phyloP scores from a whole-genome alignment of 2,113 vertebrate species.

The Sprattus sprattus region DNA sequence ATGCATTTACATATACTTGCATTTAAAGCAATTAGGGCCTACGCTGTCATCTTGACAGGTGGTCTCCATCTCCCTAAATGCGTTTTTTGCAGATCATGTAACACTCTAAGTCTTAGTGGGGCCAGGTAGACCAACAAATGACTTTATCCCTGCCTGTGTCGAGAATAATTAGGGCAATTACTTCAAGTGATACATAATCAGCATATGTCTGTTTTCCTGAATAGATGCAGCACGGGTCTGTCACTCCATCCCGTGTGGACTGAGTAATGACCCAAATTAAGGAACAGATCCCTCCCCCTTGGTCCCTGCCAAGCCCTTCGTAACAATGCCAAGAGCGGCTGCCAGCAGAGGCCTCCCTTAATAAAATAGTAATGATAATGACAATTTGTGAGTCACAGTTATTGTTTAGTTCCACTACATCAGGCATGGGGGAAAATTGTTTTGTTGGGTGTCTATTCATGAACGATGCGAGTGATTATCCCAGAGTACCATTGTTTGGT shows the following conservation, averaged over 20 bases:
- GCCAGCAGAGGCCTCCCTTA: constrained; percentile 62
- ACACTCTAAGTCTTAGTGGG: constrained; percentile 37
- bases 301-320: constrained; percentile 53
- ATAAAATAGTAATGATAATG: constrained; percentile 73
- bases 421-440: constrained; percentile 50
- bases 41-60: constrained; percentile 63
- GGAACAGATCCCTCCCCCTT: constrained; percentile 44
- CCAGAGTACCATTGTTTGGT: constrained; percentile 27
- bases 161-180: constrained; percentile 76
- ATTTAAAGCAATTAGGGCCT: constrained; percentile 64
- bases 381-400: constrained; percentile 58
- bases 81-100: constrained; percentile 34
- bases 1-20: constrained; percentile 56
- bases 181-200: constrained; percentile 63
- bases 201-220: constrained; percentile 67
- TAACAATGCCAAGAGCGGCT: constrained; percentile 56
- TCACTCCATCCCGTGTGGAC: constrained; percentile 60
- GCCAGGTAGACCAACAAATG: constrained; percentile 32
- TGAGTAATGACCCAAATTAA: constrained; percentile 73
- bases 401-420: constrained; percentile 59
- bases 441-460: constrained; percentile 30
- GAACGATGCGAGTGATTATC: constrained; percentile 41
- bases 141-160: constrained; percentile 38
- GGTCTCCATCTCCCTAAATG: constrained; percentile 59
- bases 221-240: constrained; percentile 59